A percentile compares a stretch with the other conserved stretches of the same genome.
Conservation (phyloP, 2,113 vertebrate genomes). For the Junco hyemalis region DNA sequence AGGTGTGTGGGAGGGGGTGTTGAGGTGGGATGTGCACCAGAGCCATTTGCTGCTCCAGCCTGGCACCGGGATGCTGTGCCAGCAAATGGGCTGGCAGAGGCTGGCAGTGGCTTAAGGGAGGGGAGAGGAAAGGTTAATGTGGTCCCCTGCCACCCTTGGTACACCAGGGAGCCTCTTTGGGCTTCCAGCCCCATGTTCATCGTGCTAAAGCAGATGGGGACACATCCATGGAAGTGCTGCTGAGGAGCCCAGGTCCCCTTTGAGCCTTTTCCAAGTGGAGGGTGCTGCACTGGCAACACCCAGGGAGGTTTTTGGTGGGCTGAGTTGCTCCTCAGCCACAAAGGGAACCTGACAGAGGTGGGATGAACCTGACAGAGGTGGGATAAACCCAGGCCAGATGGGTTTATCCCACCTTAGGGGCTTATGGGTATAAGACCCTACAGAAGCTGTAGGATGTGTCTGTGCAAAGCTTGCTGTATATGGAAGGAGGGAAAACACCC, state of each 20-base stretch:
- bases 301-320: neutral
- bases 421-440: neutral
- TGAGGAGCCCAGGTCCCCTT: neutral
- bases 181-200: neutral
- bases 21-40: neutral
- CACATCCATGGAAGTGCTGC: neutral
- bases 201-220: neutral
- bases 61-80: neutral
- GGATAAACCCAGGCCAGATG: neutral
- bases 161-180: neutral
- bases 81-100: neutral
- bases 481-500: neutral
- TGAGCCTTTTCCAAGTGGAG: neutral
- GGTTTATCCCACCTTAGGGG: too few relatives aligned
- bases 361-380: neutral
- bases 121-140: neutral
- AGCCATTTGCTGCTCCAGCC: neutral
- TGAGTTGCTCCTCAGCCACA: neutral
- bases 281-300: neutral
- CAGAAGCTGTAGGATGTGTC: neutral
- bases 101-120: neutral
- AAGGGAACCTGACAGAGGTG: neutral
- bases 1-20: accelerated
- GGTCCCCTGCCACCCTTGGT: accelerated
- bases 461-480: accelerated